These are phyloP conservation scores for Aldabrachelys gigantea DNA, from an alignment of 2,113 vertebrate species.

Conservation along the genomic window DNA sequence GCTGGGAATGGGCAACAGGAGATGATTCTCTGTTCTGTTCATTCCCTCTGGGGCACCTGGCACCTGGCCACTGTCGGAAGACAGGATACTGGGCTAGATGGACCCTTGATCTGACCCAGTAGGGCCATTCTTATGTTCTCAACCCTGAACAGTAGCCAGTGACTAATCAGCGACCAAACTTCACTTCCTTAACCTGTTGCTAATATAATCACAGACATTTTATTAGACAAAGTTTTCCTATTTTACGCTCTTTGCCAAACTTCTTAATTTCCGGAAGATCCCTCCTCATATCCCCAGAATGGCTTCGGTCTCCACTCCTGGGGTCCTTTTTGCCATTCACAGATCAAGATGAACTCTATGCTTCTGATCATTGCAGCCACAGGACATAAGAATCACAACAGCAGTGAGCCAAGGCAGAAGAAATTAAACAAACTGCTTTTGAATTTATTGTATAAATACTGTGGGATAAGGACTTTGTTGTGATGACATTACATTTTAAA, in stretches of 20 bases:
- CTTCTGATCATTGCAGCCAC: background rate
- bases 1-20: too few relatives aligned
- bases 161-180: background rate
- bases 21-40: too few relatives aligned
- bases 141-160: background rate
- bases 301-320: background rate
- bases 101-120: too few relatives aligned
- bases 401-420: background rate
- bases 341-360: background rate
- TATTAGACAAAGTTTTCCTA: background rate
- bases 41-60: too few relatives aligned
- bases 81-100: too few relatives aligned
- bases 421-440: background rate
- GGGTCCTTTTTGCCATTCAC: background rate
- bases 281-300: background rate
- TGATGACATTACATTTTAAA: background rate
- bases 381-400: background rate
- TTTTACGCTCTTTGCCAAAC: background rate
- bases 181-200: background rate
- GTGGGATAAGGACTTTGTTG: background rate
- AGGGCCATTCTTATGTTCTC: background rate
- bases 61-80: too few relatives aligned
- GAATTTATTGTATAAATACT: background rate
- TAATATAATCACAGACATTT: background rate
- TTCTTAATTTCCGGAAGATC: background rate